A percentile compares a stretch with the other conserved stretches of the same genome.
phyloP scores from a whole-genome alignment of 2,797 vertebrate species.

The Danio tinwini region DNA sequence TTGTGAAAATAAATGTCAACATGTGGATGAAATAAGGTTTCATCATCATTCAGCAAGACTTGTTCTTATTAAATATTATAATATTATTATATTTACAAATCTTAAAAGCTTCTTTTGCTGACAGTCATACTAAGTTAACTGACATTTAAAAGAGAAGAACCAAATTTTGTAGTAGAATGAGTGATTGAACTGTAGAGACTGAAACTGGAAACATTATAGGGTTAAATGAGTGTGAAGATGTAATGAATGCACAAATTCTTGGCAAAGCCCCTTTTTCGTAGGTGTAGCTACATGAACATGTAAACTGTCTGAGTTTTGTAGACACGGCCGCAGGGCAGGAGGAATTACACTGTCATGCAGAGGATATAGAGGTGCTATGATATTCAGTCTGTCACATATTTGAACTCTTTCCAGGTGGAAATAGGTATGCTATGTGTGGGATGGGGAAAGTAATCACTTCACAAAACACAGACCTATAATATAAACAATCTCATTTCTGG shows the following conservation, averaged over 20 bases:
- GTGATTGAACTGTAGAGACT: not conserved
- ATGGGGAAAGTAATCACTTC: conserved; percentile 60
- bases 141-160: not conserved
- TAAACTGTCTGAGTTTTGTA: conserved; percentile 95
- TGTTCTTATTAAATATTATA: no score
- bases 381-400: conserved; percentile 92
- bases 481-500: conserved; percentile 46
- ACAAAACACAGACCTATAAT: conserved; percentile 45
- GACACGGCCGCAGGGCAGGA: conserved; percentile 91
- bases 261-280: conserved; percentile 76
- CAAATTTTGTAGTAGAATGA: not conserved
- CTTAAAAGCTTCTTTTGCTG: no score
- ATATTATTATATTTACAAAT: no score
- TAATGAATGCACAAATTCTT: conserved; percentile 79
- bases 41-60: no score
- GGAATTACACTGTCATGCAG: conserved; percentile 94
- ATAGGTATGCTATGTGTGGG: conserved; percentile 77
- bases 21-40: no score
- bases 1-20: no score
- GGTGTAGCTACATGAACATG: conserved; percentile 88
- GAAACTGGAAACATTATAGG: conserved; percentile 51
- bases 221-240: conserved; percentile 73
- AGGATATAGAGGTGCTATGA: conserved; percentile 91
- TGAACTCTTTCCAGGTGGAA: conserved; percentile 91
- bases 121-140: not conserved